Evolutionary conservation across 2,888 invertebrate genomes (phyloP).

Genomic region (Volucella zonaria): DNA sequence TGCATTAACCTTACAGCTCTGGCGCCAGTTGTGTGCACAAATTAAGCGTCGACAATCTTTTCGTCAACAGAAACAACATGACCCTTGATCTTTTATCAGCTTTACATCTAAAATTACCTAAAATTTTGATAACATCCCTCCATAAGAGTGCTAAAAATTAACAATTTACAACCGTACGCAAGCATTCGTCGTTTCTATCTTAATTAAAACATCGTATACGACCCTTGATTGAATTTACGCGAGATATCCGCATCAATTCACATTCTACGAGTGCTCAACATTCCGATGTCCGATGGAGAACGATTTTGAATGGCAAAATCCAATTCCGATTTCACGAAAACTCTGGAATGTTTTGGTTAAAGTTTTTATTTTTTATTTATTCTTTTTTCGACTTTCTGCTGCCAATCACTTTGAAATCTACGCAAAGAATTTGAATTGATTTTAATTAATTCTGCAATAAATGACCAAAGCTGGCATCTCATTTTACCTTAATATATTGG

Average conservation of each 20-base stretch:
- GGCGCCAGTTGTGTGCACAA: too few relatives aligned
- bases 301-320: conserved; percentile 4
- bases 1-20: too few relatives aligned
- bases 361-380: too few relatives aligned
- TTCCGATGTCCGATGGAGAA: not conserved
- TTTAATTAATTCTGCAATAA: conserved; percentile 46
- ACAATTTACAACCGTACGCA: not conserved
- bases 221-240: conserved; percentile 2
- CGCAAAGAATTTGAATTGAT: conserved; percentile 47
- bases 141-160: not conserved
- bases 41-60: too few relatives aligned
- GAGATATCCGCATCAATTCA: not conserved
- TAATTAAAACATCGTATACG: conserved; percentile 29
- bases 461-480: not conserved
- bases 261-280: not conserved
- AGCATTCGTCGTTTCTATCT: not conserved
- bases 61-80: too few relatives aligned
- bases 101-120: too few relatives aligned
- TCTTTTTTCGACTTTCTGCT: not conserved
- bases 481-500: too few relatives aligned
- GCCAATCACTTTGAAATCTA: conserved; percentile 32
- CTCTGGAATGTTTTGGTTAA: conserved; percentile 18
- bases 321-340: conserved; percentile 30
- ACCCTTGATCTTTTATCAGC: too few relatives aligned
- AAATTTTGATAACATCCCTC: not conserved